A percentile compares a stretch with the other conserved stretches of the same genome.
These are phyloP conservation scores for Zaprionus camerounensis DNA, from an alignment of 1,140 invertebrate species.

Conservation along the genomic window DNA sequence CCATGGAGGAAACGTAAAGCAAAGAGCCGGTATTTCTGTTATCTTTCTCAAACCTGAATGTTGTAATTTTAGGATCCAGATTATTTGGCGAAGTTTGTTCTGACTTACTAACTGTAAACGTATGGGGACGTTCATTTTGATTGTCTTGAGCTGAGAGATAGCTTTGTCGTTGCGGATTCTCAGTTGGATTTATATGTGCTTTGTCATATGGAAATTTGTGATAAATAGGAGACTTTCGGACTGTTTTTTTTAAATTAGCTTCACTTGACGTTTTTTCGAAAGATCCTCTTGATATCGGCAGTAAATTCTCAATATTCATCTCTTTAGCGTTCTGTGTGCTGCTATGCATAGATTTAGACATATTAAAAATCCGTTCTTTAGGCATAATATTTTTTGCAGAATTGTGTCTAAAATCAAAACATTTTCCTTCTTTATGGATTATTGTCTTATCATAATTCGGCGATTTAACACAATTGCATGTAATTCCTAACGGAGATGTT, in stretches of 20 bases:
- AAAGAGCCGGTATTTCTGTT: conserved; percentile 77
- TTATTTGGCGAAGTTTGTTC: conserved; percentile 83
- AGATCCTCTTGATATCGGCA: conserved; percentile 13
- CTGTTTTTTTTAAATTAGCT: conserved; percentile 30
- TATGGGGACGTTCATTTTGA: conserved; percentile 48
- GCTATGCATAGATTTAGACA: conserved; percentile 3
- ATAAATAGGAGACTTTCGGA: conserved; percentile 34
- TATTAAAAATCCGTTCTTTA: background rate
- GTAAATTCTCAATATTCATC: conserved; percentile 12
- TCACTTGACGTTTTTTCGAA: conserved; percentile 31
- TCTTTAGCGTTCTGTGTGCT: conserved; percentile 18
- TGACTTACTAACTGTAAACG: conserved; percentile 63
- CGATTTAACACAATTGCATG: conserved; percentile 47
- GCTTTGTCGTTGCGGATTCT: conserved; percentile 28
- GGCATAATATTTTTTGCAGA: background rate
- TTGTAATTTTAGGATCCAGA: conserved; percentile 60
- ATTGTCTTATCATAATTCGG: conserved; percentile 16
- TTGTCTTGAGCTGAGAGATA: conserved; percentile 51
- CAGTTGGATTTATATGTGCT: conserved; percentile 49
- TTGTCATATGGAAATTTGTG: conserved; percentile 42
- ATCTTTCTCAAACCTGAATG: conserved; percentile 59
- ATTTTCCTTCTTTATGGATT: conserved; percentile 13
- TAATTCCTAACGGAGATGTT: conserved; percentile 32
- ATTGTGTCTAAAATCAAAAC: conserved; percentile 10
- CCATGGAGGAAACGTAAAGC: conserved; percentile 64